Evolutionary conservation across 2,888 invertebrate species (phyloP), one percentile per base, ranked within the genome.

Genomic region (Heteropelma amictum): DNA sequence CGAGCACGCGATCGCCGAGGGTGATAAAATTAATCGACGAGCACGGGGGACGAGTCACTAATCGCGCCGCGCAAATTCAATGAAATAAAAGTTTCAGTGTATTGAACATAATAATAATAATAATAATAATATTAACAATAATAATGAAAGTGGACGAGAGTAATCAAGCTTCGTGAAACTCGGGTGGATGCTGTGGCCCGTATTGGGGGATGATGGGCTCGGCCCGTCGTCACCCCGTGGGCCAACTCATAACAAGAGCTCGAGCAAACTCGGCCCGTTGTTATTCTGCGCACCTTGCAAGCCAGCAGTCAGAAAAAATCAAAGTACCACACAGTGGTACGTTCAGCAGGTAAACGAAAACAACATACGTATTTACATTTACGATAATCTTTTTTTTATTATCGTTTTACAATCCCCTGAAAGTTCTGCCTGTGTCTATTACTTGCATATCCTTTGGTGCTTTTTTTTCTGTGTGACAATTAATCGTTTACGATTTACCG

Each of bases 111-210:
- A n/a, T n/a, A n/a, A n/a, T n/a, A n/a, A n/a, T n/a, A n/a, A n/a
- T n/a, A n/a, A n/a, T 33, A 33, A 45, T 17, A 6, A 19, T n/a
- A 45, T 19, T 45, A 14, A 45, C 45, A 6, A 45, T 7, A 45
- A 6, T 5, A 17, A n/a, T 33, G 8, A 28, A 19, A n/a, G n/a
- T 10, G 35, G 35, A 42, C 10, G 73, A 68, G 56, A 70, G 70
- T 69, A 42, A 70, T 72, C 68, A 10, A 33, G 61, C 40, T 73
- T 73, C 71, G 60, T 76, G 78, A 74, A 82, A 82, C 67, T 76
- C 72, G 77, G 81, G 86, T 88, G 88, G 86, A 89, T 89, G 88
- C 87, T 89, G 87, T 88, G 88, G 89, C 87, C 88, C 73, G 87
- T 86, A 81, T 81, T 88, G 83, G 86, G 88, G 78, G 88, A 88